phyloP scores from a whole-genome alignment of 2,797 vertebrate species.

The Macropus fuliginosus region DNA sequence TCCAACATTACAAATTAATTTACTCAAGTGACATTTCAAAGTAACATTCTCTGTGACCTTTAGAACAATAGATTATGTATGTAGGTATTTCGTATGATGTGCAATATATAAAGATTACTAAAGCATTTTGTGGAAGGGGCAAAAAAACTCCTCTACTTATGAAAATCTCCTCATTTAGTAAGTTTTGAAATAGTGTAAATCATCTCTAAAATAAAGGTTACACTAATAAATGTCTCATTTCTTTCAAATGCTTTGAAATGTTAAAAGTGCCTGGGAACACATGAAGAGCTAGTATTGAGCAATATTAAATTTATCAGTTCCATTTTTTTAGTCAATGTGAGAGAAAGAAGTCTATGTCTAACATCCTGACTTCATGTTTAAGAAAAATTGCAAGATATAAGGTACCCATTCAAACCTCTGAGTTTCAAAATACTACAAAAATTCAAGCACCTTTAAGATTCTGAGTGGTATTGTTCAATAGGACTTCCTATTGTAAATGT shows the following conservation, averaged over 20 bases:
- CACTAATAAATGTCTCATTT: conserved; percentile 78
- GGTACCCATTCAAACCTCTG: background rate
- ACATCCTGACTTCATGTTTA: background rate
- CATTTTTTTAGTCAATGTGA: background rate
- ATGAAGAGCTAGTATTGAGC: conserved; percentile 68
- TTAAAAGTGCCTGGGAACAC: conserved; percentile 69
- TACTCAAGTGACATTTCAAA: conserved; percentile 63
- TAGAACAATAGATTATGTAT: conserved; percentile 73
- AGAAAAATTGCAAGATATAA: background rate
- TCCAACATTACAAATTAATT: conserved; percentile 64
- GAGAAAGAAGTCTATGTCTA: background rate
- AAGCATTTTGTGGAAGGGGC: conserved; percentile 66
- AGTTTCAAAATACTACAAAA: background rate
- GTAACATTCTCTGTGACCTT: conserved; percentile 70
- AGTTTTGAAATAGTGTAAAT: conserved; percentile 74
- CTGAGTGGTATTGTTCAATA: background rate
- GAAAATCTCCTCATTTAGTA: conserved; percentile 65
- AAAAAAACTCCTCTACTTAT: conserved; percentile 41
- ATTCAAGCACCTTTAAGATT: background rate
- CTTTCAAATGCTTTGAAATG: conserved; percentile 77
- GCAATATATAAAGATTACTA: conserved; percentile 68
- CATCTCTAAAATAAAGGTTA: conserved; percentile 77
- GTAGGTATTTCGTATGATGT: conserved; percentile 58
- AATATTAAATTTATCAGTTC: conserved; percentile 11
- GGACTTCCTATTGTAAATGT: background rate